Conservation (phyloP, 2,888 invertebrate species). For the Arctia plantaginis region DNA sequence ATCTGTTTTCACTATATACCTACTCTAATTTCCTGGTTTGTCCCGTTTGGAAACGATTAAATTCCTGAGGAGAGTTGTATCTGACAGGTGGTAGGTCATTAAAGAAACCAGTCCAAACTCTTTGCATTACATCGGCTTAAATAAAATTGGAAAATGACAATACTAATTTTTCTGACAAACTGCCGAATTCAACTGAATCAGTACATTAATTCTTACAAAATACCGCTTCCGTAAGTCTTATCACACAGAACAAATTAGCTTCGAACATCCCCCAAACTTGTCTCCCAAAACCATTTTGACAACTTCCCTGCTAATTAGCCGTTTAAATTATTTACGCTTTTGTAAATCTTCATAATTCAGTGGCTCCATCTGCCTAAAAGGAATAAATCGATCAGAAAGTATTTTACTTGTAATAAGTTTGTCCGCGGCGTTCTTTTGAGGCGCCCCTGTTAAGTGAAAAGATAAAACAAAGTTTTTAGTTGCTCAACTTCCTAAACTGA, state of each 20-base stretch:
- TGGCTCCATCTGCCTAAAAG: conserved; percentile 4
- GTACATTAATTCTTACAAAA: background rate
- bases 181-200: background rate
- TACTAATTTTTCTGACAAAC: background rate
- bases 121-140: too few relatives aligned
- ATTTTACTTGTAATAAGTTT: conserved; percentile 37
- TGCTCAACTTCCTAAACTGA: conserved; percentile 13
- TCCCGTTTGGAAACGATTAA: too few relatives aligned
- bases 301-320: conserved; percentile 34
- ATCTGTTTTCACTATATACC: too few relatives aligned
- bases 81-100: too few relatives aligned
- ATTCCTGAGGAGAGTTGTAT: too few relatives aligned
- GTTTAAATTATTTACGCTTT: conserved; percentile 26
- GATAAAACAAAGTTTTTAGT: conserved; percentile 18
- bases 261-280: conserved; percentile 19
- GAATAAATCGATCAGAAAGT: conserved; percentile 39
- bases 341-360: conserved; percentile 29
- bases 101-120: too few relatives aligned
- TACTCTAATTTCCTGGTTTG: too few relatives aligned
- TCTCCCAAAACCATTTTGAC: conserved; percentile 27
- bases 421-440: conserved; percentile 14
- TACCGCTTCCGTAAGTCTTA: background rate
- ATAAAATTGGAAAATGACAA: background rate
- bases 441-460: conserved; percentile 13
- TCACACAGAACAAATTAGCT: conserved; percentile 8